phyloP scores from a whole-genome alignment of 2,888 invertebrate genomes.

The Heteromyza rotundicornis region DNA sequence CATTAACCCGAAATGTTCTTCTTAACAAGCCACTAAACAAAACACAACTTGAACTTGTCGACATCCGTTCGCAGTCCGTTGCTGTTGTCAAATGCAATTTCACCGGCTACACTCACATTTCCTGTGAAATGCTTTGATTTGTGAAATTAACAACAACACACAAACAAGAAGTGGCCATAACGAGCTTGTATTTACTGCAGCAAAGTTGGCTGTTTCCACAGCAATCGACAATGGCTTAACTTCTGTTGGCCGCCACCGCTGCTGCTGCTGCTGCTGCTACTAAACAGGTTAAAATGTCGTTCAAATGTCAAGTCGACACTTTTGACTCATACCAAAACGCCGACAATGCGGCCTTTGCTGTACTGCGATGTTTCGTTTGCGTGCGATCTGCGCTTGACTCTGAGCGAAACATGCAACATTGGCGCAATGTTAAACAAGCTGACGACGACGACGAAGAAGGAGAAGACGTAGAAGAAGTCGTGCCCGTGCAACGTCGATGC shows the following conservation, averaged over 20 bases:
- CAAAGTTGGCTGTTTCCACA: neutral
- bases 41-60: neutral
- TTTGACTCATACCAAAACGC: neutral
- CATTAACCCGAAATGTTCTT: neutral
- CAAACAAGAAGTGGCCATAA: neutral
- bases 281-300: constrained; percentile 4
- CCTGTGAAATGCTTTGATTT: constrained; percentile 54
- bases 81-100: neutral
- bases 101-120: constrained; percentile 38
- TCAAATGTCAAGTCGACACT: constrained; percentile 6
- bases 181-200: constrained; percentile 1
- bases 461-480: no score
- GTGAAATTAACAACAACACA: constrained; percentile 46
- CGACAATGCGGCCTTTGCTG: neutral
- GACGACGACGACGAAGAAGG: no score
- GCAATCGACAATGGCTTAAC: neutral
- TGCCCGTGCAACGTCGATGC: neutral
- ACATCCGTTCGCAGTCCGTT: neutral
- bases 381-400: neutral
- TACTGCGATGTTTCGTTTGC: neutral
- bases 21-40: neutral
- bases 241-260: neutral
- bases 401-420: constrained; percentile 1
- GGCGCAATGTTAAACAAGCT: no score
- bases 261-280: neutral